Evolutionary conservation across 2,888 invertebrate genomes (phyloP).

Genomic region (Polydrusus cervinus): DNA sequence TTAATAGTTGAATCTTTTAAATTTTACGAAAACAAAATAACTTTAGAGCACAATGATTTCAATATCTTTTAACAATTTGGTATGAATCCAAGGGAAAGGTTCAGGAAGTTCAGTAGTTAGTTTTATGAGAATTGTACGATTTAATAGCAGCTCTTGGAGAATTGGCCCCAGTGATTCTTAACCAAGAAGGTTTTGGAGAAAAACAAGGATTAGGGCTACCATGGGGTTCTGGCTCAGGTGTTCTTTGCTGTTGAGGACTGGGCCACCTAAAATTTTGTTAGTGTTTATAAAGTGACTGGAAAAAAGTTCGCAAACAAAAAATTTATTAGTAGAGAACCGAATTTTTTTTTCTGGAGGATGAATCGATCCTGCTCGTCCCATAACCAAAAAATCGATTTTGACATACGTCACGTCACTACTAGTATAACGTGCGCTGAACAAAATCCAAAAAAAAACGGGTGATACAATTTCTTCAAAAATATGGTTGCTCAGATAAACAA

Average conservation of each 20-base stretch:
- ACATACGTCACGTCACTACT: no score
- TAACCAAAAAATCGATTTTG: no score
- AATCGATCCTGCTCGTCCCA: no score
- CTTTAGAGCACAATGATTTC: not conserved
- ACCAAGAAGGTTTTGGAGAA: slow-evolving; percentile 70
- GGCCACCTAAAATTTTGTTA: slow-evolving; percentile 49
- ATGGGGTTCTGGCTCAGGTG: slow-evolving; percentile 21
- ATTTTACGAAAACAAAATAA: not conserved
- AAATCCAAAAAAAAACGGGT: no score
- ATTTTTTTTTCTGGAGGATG: no score
- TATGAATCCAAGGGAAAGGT: slow-evolving; percentile 18
- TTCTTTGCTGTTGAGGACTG: slow-evolving; percentile 25
- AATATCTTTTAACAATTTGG: slow-evolving; percentile 19
- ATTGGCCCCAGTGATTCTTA: slow-evolving; percentile 76
- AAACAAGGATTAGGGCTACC: slow-evolving; percentile 54
- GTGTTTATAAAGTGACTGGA: not conserved
- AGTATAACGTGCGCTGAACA: no score
- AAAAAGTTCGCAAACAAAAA: no score
- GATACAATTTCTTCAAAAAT: no score
- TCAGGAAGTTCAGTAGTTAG: slow-evolving; percentile 15
- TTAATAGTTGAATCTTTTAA: no score
- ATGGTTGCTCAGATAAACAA: no score
- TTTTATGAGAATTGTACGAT: slow-evolving; percentile 14
- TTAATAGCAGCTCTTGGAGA: slow-evolving; percentile 71
- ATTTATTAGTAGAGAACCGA: no score